Conservation (phyloP, 2,888 invertebrate genomes). For the Pecten maximus region DNA sequence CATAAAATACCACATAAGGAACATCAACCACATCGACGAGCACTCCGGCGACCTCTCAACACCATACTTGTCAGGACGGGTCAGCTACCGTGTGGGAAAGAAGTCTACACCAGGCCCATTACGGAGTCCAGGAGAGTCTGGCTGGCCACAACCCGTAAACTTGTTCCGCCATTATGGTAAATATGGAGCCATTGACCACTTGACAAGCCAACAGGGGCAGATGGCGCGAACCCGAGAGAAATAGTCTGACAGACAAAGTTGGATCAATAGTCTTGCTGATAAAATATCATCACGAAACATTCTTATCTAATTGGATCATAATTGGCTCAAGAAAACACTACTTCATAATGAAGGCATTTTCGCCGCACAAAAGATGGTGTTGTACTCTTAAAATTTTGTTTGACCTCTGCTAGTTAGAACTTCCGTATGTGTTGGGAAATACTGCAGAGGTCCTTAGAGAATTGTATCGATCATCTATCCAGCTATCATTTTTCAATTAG, state of each 20-base stretch:
- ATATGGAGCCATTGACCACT: slow-evolving; percentile 3
- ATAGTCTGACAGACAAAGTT: slow-evolving; percentile 18
- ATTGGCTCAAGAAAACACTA: slow-evolving; percentile 29
- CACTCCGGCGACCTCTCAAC: slow-evolving; percentile 12
- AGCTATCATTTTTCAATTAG: background rate
- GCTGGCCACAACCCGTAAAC: slow-evolving; percentile 25
- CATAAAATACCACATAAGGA: slow-evolving; percentile 14
- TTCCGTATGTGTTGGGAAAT: background rate
- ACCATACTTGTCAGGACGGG: slow-evolving; percentile 33
- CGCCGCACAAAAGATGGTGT: background rate
- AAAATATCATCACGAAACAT: slow-evolving; percentile 17
- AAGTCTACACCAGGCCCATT: background rate
- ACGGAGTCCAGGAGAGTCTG: background rate
- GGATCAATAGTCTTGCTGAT: slow-evolving; percentile 6
- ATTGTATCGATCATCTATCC: background rate
- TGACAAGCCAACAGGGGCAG: slow-evolving; percentile 20
- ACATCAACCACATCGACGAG: background rate
- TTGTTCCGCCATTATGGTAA: slow-evolving; percentile 28
- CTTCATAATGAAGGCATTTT: slow-evolving; percentile 13
- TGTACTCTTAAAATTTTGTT: background rate
- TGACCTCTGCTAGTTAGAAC: background rate
- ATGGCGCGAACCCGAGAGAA: slow-evolving; percentile 35
- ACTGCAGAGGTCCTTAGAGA: background rate
- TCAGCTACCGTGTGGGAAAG: background rate
- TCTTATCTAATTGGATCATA: slow-evolving; percentile 30